Conservation (phyloP, 2,888 invertebrate species). For the Hoplodrina ambigua region DNA sequence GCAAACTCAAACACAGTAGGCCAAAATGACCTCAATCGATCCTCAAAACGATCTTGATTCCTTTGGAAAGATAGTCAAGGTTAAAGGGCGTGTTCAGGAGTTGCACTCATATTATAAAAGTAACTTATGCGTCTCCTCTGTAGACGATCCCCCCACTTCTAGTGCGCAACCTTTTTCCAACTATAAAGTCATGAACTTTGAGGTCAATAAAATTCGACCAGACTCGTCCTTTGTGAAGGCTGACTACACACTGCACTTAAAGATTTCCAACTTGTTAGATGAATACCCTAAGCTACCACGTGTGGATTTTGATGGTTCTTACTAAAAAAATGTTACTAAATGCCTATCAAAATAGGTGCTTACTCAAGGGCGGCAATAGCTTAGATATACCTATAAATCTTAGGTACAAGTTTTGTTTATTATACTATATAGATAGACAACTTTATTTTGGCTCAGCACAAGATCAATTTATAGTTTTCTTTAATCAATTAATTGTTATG, state of each 20-base stretch:
- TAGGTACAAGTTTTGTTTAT: too few relatives aligned
- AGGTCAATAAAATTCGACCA: constrained; percentile 67
- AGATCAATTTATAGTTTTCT: too few relatives aligned
- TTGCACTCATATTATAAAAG: constrained; percentile 44
- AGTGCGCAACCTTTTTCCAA: constrained; percentile 59
- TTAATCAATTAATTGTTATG: too few relatives aligned
- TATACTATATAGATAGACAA: too few relatives aligned
- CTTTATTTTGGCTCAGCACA: too few relatives aligned
- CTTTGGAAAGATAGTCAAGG: constrained; percentile 30
- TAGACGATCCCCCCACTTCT: constrained; percentile 46
- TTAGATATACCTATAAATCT: too few relatives aligned
- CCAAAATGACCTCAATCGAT: constrained; percentile 18
- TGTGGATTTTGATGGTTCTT: not conserved
- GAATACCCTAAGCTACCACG: not conserved
- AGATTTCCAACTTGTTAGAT: not conserved
- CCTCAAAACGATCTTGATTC: constrained; percentile 11
- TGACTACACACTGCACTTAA: constrained; percentile 50
- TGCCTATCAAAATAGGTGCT: not conserved
- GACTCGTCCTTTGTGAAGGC: constrained; percentile 65
- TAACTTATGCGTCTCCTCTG: constrained; percentile 57
- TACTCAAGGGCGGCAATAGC: not conserved
- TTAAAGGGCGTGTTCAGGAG: constrained; percentile 31
- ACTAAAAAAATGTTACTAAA: not conserved
- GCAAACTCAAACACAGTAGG: not conserved
- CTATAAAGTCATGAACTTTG: constrained; percentile 66